A percentile compares a stretch with the other conserved stretches of the same genome.
phyloP scores from a whole-genome alignment of 2,797 vertebrate species.

The Notolabrus celidotus region DNA sequence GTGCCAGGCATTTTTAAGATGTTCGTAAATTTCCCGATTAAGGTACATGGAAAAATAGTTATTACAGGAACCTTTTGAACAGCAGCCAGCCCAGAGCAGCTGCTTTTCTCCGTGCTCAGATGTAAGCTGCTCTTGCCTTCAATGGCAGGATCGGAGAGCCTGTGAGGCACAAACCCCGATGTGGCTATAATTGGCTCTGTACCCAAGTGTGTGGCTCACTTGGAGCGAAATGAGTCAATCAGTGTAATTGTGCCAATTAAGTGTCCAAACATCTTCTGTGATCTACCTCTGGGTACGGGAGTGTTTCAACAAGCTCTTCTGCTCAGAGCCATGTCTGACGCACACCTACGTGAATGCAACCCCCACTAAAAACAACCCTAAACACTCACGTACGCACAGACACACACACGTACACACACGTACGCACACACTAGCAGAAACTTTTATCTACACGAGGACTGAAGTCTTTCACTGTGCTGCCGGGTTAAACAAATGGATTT shows the following conservation, averaged over 20 bases:
- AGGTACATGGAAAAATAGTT: constrained; percentile 61
- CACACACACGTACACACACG: neutral
- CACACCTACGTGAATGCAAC: constrained; percentile 43
- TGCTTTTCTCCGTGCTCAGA: constrained; percentile 63
- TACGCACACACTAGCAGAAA: constrained; percentile 5
- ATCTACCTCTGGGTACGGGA: constrained; percentile 70
- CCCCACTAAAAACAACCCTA: too few species aligned
- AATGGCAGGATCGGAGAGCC: constrained; percentile 24
- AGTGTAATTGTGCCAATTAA: constrained; percentile 76
- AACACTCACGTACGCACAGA: constrained; percentile 2
- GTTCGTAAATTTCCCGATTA: constrained; percentile 67
- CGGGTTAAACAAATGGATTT: constrained; percentile 53
- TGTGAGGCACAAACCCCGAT: constrained; percentile 38
- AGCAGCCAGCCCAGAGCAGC: constrained; percentile 68
- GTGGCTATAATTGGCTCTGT: constrained; percentile 58
- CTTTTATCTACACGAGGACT: constrained; percentile 30
- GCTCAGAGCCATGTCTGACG: constrained; percentile 53
- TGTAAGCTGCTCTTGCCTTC: constrained; percentile 49
- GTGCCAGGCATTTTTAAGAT: constrained; percentile 63
- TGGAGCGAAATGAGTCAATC: constrained; percentile 69
- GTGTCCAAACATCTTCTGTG: constrained; percentile 72
- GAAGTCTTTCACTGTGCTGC: constrained; percentile 32
- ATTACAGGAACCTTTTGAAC: constrained; percentile 71
- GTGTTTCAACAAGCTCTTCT: constrained; percentile 66
- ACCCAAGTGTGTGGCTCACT: constrained; percentile 61